These are phyloP conservation scores for Thaumetopoea pityocampa DNA, from an alignment of 1,140 invertebrate genomes.

Conservation along the genomic window DNA sequence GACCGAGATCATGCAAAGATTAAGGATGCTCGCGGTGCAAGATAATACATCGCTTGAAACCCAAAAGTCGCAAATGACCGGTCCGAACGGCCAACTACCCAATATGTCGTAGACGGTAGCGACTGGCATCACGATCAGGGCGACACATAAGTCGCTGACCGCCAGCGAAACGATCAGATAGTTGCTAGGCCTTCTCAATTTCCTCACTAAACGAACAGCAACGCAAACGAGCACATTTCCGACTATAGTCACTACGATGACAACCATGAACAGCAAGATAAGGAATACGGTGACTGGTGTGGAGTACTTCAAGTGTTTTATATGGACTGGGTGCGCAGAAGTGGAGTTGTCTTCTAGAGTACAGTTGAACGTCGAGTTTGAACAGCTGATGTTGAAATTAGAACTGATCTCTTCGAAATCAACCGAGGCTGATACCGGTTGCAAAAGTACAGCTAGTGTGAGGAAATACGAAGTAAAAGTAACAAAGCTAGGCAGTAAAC, in stretches of 20 bases:
- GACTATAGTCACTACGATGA: slow-evolving; percentile 88
- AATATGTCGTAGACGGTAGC: slow-evolving; percentile 88
- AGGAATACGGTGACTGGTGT: slow-evolving; percentile 79
- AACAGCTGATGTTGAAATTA: slow-evolving; percentile 38
- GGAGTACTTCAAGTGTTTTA: slow-evolving; percentile 65
- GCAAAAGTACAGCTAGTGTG: slow-evolving; percentile 52
- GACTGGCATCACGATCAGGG: slow-evolving; percentile 90
- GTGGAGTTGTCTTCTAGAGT: slow-evolving; percentile 53
- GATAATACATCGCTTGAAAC: slow-evolving; percentile 89
- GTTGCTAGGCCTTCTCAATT: slow-evolving; percentile 89
- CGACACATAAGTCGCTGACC: slow-evolving; percentile 90
- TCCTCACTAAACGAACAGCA: slow-evolving; percentile 91
- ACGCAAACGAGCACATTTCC: slow-evolving; percentile 94
- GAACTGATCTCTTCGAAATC: slow-evolving; percentile 44
- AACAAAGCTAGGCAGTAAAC: slow-evolving; percentile 71
- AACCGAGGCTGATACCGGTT: slow-evolving; percentile 40
- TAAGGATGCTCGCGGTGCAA: slow-evolving; percentile 93
- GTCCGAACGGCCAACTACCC: slow-evolving; percentile 90
- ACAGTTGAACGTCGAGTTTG: slow-evolving; percentile 54
- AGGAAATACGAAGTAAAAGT: slow-evolving; percentile 73
- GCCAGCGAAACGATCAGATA: slow-evolving; percentile 94
- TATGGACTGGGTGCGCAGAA: slow-evolving; percentile 39
- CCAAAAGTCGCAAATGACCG: slow-evolving; percentile 90
- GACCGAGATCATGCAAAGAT: slow-evolving; percentile 94
- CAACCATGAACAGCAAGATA: slow-evolving; percentile 82